Percentiles rank a stretch among this genome's conserved stretches.
These are phyloP conservation scores for Lamprologus callipterus DNA, from an alignment of 2,113 vertebrate species.

Conservation along the genomic window DNA sequence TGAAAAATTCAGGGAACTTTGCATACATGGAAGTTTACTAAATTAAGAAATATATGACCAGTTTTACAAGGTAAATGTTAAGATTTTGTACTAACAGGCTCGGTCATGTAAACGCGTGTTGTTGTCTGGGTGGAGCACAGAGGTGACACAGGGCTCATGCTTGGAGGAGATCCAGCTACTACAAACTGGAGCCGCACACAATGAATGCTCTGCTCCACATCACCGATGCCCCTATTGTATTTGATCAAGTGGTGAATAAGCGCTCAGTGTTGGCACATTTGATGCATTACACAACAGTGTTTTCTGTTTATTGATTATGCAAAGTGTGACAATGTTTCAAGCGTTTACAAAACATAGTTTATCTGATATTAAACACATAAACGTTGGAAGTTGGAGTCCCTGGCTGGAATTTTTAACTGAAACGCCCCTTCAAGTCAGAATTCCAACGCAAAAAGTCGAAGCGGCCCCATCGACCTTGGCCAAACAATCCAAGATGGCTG, in stretches of 20 bases:
- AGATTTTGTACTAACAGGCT: not conserved
- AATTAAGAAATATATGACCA: not conserved
- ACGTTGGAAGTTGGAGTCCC: not conserved
- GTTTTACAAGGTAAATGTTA: not conserved
- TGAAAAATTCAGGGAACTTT: not conserved
- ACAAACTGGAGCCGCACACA: not conserved
- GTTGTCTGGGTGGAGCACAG: not conserved
- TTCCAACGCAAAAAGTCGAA: not conserved
- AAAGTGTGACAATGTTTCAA: not conserved
- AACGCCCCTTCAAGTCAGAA: not conserved
- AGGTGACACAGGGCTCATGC: not conserved
- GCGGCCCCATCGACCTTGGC: rapidly evolving
- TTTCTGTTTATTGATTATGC: not conserved
- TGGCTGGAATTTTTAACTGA: not conserved
- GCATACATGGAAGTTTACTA: not conserved
- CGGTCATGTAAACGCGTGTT: not conserved
- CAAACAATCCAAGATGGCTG: not conserved
- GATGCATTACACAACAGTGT: not conserved
- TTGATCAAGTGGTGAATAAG: not conserved
- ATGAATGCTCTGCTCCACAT: not conserved
- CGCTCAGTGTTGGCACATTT: not conserved
- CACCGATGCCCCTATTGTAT: not conserved
- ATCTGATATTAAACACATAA: not conserved
- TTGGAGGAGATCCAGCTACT: not conserved
- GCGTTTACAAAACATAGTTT: not conserved